Conservation (phyloP, 2,797 vertebrate genomes). For the Artibeus lituratus region DNA sequence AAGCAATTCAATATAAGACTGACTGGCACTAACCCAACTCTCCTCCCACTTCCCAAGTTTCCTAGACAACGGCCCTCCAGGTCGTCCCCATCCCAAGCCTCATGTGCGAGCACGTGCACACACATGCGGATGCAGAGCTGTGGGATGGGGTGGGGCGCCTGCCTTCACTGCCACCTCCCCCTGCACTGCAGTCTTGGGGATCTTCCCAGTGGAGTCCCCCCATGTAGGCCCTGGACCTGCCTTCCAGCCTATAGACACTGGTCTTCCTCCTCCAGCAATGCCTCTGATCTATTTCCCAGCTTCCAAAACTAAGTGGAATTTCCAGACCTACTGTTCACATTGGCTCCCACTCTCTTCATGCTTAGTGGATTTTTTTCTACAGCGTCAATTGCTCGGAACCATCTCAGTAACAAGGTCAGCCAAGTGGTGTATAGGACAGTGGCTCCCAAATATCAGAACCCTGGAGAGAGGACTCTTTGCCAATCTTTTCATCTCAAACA, state of each 20-base stretch:
- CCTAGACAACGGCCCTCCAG: not conserved
- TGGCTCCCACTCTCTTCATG: not conserved
- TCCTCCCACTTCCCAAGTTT: too few species aligned
- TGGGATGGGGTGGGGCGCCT: too few species aligned
- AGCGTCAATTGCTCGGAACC: not conserved
- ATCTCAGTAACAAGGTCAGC: not conserved
- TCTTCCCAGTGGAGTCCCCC: not conserved
- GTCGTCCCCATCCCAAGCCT: too few species aligned
- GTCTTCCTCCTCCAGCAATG: not conserved
- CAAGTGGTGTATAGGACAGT: too few species aligned
- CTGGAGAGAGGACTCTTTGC: not conserved
- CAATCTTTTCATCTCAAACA: too few species aligned
- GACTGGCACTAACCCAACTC: not conserved
- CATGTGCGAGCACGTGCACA: too few species aligned
- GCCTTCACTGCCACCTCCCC: not conserved
- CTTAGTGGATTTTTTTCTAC: not conserved
- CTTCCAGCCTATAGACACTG: not conserved
- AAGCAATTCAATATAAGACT: not conserved
- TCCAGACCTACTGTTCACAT: not conserved
- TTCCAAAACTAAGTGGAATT: not conserved
- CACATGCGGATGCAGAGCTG: too few species aligned
- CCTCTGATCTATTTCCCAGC: not conserved
- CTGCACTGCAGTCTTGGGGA: not conserved
- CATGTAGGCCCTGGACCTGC: not conserved
- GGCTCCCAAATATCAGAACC: too few species aligned